These are phyloP conservation scores for Prionailurus bengalensis DNA, from an alignment of 2,113 vertebrate genomes.

Conservation along the genomic window DNA sequence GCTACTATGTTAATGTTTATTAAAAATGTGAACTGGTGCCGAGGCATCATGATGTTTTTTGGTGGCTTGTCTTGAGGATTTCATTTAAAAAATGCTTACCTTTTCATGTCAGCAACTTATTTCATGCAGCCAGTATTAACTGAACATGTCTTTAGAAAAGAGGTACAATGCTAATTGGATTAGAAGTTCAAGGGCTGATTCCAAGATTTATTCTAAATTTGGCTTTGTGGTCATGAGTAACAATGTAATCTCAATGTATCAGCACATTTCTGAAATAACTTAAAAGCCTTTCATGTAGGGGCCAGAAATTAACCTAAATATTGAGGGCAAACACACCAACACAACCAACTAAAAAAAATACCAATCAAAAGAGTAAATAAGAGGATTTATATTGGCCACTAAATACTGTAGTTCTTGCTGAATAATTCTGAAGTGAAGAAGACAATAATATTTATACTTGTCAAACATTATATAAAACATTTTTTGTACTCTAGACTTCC, in stretches of 20 bases:
- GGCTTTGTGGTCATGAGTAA: slow-evolving; percentile 31
- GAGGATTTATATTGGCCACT: neutral
- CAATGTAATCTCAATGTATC: slow-evolving; percentile 35
- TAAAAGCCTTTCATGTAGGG: neutral
- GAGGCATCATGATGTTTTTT: slow-evolving; percentile 10
- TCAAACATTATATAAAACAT: neutral
- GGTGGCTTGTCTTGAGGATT: slow-evolving; percentile 1
- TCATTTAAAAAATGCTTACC: slow-evolving; percentile 37
- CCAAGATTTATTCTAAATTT: slow-evolving; percentile 48
- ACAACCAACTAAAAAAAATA: slow-evolving; percentile 10
- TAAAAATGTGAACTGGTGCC: slow-evolving; percentile 52
- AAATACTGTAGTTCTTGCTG: neutral
- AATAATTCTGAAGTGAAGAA: slow-evolving; percentile 49
- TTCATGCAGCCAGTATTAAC: slow-evolving; percentile 43
- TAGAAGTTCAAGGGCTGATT: slow-evolving; percentile 46
- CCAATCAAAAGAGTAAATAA: neutral
- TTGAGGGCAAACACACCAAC: neutral
- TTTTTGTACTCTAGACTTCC: slow-evolving; percentile 41
- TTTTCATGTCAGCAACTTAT: slow-evolving; percentile 26
- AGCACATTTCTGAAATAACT: slow-evolving; percentile 28
- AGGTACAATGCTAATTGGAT: neutral
- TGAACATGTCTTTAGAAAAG: slow-evolving; percentile 46
- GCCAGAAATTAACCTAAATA: slow-evolving; percentile 46
- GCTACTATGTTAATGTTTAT: slow-evolving; percentile 13
- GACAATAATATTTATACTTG: neutral